Evolutionary conservation across 2,113 vertebrate genomes (phyloP).

Genomic region (Entelurus aequoreus): DNA sequence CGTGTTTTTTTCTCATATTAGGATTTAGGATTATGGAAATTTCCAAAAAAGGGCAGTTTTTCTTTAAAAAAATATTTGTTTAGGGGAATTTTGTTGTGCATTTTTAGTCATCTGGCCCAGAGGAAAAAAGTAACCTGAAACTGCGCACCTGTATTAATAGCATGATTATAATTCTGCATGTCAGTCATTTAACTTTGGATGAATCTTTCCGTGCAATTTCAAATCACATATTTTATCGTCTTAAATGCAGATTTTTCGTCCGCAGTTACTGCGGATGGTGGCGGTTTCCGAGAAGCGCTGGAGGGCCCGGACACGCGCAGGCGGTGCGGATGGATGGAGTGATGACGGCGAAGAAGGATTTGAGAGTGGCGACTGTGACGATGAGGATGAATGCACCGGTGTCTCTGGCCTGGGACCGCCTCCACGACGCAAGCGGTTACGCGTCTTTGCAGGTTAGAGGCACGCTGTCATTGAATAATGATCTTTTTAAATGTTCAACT

Average conservation of each 20-base stretch:
- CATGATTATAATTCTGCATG: slow-evolving; percentile 40
- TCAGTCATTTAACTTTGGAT: slow-evolving; percentile 15
- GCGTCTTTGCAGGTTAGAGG: slow-evolving; percentile 71
- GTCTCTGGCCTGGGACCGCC: slow-evolving; percentile 71
- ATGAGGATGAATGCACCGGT: slow-evolving; percentile 73
- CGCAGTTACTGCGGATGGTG: slow-evolving; percentile 69
- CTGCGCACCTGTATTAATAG: too few relatives aligned
- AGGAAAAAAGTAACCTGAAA: too few relatives aligned
- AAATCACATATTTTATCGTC: slow-evolving; percentile 1
- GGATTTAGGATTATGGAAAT: too few relatives aligned
- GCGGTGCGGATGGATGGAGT: slow-evolving; percentile 27
- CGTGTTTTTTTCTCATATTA: too few relatives aligned
- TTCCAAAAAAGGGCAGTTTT: too few relatives aligned
- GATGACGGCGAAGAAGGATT: slow-evolving; percentile 67
- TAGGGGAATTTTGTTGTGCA: too few relatives aligned
- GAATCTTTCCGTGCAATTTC: slow-evolving; percentile 27
- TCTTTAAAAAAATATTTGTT: too few relatives aligned
- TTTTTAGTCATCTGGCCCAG: too few relatives aligned
- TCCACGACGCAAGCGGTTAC: slow-evolving; percentile 67
- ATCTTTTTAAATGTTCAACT: neutral
- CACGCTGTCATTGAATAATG: neutral
- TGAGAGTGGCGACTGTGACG: slow-evolving; percentile 74
- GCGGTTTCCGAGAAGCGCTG: slow-evolving; percentile 68
- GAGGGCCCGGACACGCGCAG: slow-evolving; percentile 57
- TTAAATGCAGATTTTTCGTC: slow-evolving; percentile 2